Conservation (phyloP, 2,797 vertebrate genomes). For the Lithobates sylvaticus region DNA sequence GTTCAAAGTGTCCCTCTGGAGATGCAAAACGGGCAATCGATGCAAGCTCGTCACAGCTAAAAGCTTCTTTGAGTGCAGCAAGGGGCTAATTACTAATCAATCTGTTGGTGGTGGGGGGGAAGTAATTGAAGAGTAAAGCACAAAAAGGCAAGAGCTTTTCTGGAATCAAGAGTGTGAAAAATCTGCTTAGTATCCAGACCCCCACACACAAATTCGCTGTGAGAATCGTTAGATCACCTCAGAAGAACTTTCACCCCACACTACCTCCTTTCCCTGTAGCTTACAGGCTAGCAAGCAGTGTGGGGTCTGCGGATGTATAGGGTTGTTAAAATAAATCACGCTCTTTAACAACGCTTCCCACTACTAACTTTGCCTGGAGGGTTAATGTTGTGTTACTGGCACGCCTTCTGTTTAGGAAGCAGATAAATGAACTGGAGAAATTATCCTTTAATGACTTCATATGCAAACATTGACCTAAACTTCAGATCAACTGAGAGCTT, state of each 20-base stretch:
- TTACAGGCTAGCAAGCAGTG: neutral
- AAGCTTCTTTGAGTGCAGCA: constrained; percentile 50
- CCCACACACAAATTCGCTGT: constrained; percentile 5
- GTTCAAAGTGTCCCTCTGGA: constrained; percentile 48
- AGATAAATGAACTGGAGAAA: neutral
- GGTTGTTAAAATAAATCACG: neutral
- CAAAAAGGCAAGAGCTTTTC: constrained; percentile 21
- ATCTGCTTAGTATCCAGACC: constrained; percentile 37
- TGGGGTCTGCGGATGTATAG: neutral
- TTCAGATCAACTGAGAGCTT: neutral
- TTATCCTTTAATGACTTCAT: neutral
- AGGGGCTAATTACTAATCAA: constrained; percentile 60
- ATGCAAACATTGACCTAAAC: neutral
- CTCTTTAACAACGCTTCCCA: constrained; percentile 1
- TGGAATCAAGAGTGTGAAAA: constrained; percentile 47
- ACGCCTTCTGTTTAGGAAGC: neutral
- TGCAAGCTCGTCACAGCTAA: constrained; percentile 40
- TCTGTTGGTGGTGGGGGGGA: constrained; percentile 26
- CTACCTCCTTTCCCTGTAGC: neutral
- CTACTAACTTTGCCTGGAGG: neutral
- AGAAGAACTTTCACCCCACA: constrained; percentile 32
- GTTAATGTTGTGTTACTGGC: constrained; percentile 7
- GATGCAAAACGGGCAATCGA: constrained; percentile 50
- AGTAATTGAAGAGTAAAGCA: constrained; percentile 16
- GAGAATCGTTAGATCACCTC: constrained; percentile 24